Evolutionary conservation across 35 echinoderm and acorn worm species (phyloP), one percentile per base, ranked within the genome.

Genomic region (Patiria miniata): DNA sequence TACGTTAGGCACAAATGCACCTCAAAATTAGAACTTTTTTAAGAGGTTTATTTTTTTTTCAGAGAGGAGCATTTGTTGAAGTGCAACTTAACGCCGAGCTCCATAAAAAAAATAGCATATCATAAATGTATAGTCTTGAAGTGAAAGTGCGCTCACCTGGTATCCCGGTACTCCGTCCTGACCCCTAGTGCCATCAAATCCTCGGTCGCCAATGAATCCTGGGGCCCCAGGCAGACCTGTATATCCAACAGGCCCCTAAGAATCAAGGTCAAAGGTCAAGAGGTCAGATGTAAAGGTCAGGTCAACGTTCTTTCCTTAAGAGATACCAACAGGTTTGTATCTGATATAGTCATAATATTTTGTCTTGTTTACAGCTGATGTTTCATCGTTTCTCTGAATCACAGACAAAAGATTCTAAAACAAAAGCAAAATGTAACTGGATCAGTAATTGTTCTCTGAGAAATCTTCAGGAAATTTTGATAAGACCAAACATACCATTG

Each of bases 151-250:
- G 17, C 77, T 29, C 40, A 88, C 86, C 86, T 81, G 21, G 54
- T 79, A 57, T 26, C 86, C 86, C n/a, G 79, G 33, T 14, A 39
- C 51, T 56, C 86, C 86, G 9, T 32, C 77, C 8, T 21, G 28
- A 29, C 86, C 86, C 17, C 2, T 77, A 38, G 5, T 39, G 7
- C 86, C 86, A 28, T 79, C 33, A 19, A 14, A 34, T 12, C 89
- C 89, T 51, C 36, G 39, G 7, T 52, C 65, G 16, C 89, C 89
- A 1, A 1, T 14, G 4, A 21, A 21, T 34, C 89, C 89, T 39
- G 39, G 73, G 52, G 26, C 22, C 39, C 89, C 89, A 19, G 68
- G 40, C 0, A 14, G 36, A 53, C 89, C 89, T 1, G 9, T 40
- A 39, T 19, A 37, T n/a, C 89, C 89, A 33, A 23, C 5, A 53